A percentile compares a stretch with the other conserved stretches of the same genome.
These are phyloP conservation scores for Sander lucioperca DNA, from an alignment of 2,113 vertebrate genomes.

Conservation along the genomic window DNA sequence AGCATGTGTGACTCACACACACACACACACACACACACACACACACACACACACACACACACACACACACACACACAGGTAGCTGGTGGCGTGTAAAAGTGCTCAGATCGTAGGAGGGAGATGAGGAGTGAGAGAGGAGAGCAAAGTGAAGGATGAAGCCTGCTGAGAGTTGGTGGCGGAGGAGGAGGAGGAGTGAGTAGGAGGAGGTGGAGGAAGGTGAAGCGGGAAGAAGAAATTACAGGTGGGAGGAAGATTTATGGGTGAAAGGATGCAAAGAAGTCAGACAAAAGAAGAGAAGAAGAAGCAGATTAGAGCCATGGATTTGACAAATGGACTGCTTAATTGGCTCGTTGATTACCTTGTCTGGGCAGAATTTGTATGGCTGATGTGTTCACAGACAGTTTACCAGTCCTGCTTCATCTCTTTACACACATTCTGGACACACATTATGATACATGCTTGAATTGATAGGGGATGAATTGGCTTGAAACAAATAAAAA, in stretches of 20 bases:
- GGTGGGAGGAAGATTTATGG: conserved; percentile 65
- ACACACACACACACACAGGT: conserved; percentile 10
- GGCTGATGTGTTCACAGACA: conserved; percentile 31
- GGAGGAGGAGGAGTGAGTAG: conserved; percentile 63
- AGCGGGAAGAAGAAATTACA: conserved; percentile 63
- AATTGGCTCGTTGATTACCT: conserved; percentile 48
- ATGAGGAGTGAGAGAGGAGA: conserved; percentile 60
- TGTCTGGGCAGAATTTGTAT: conserved; percentile 21
- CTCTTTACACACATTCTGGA: conserved; percentile 22
- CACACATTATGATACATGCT: conserved; percentile 25
- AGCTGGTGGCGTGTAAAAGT: conserved; percentile 65
- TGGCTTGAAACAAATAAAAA: background rate
- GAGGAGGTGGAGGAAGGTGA: conserved; percentile 66
- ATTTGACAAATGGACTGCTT: conserved; percentile 52
- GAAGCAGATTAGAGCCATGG: conserved; percentile 45
- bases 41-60: conserved; percentile 34
- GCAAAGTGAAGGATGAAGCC: conserved; percentile 62
- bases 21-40: conserved; percentile 28
- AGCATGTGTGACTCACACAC: conserved; percentile 80
- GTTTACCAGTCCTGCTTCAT: conserved; percentile 32
- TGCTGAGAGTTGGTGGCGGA: conserved; percentile 66
- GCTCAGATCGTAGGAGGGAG: conserved; percentile 72
- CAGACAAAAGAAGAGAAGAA: conserved; percentile 44
- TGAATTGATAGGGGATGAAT: background rate
- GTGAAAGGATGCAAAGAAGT: conserved; percentile 50